Percentiles rank a stretch among this genome's conserved stretches.
Evolutionary conservation across 2,888 invertebrate genomes (phyloP).

Genomic region (Onchidella celtica): DNA sequence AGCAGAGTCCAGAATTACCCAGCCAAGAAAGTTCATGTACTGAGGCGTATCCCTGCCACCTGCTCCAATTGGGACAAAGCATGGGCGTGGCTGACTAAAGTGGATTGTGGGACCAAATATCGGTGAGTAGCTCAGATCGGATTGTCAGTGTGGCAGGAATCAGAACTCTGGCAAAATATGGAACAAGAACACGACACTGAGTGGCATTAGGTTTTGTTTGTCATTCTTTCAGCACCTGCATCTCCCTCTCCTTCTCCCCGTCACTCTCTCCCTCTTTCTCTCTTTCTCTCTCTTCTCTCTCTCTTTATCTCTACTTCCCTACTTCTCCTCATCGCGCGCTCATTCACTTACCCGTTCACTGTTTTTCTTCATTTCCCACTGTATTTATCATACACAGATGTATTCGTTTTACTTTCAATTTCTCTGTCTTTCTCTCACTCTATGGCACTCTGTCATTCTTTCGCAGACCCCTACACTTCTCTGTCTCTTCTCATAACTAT

Average conservation of each 20-base stretch:
- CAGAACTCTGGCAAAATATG: no score
- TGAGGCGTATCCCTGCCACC: slow-evolving; percentile 67
- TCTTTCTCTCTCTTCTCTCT: not conserved
- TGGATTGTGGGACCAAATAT: slow-evolving; percentile 73
- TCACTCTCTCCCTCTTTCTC: not conserved
- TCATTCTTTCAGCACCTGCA: not conserved
- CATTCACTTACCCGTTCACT: slow-evolving; percentile 4
- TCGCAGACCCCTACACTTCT: not conserved
- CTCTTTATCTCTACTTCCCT: slow-evolving; percentile 9
- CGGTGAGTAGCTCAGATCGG: slow-evolving; percentile 59
- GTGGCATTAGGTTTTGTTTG: not conserved
- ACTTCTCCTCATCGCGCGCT: not conserved
- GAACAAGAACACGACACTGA: no score
- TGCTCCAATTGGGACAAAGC: slow-evolving; percentile 75
- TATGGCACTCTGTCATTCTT: not conserved
- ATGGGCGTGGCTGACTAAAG: slow-evolving; percentile 72
- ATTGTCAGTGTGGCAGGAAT: no score
- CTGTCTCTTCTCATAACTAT: not conserved
- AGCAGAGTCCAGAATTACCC: slow-evolving; percentile 49
- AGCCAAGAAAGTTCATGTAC: slow-evolving; percentile 63
- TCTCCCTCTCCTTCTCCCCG: not conserved
- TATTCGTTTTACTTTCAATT: no score
- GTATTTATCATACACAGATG: not conserved
- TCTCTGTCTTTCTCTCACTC: not conserved
- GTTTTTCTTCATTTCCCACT: no score